These are phyloP conservation scores for Gymnosoma rotundatum DNA, from an alignment of 2,888 invertebrate species.

Conservation along the genomic window DNA sequence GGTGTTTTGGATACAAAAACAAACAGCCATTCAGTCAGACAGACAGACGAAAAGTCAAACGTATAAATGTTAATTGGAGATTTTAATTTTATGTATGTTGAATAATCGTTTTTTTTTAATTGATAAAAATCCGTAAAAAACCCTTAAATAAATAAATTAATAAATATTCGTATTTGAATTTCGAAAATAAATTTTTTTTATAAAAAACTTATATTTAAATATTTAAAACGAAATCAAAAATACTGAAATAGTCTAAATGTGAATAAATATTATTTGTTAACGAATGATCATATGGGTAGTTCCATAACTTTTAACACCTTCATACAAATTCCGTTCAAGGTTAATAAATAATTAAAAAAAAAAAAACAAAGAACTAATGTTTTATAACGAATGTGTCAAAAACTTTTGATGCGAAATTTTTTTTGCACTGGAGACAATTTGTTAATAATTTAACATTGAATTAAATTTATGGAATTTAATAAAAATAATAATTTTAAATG, in stretches of 20 bases:
- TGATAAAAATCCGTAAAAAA: constrained; percentile 48
- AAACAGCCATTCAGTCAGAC: too few relatives aligned
- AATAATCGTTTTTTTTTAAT: constrained; percentile 21
- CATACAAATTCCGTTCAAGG: constrained; percentile 25
- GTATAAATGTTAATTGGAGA: constrained; percentile 29
- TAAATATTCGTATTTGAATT: constrained; percentile 61
- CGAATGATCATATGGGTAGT: constrained; percentile 41
- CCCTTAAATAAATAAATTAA: constrained; percentile 20
- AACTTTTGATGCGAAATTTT: too few relatives aligned
- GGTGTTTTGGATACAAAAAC: constrained; percentile 8
- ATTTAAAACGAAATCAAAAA: constrained; percentile 46
- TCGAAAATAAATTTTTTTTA: constrained; percentile 19
- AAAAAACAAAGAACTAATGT: too few relatives aligned
- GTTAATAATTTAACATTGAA: too few relatives aligned
- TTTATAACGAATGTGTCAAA: too few relatives aligned
- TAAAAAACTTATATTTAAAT: constrained; percentile 50
- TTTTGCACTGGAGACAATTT: too few relatives aligned
- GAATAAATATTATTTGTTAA: constrained; percentile 5
- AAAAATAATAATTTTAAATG: too few relatives aligned
- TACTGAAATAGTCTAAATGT: background rate
- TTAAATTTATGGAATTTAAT: too few relatives aligned
- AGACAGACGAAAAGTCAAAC: background rate
- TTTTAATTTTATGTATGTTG: constrained; percentile 45
- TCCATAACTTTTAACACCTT: constrained; percentile 38
- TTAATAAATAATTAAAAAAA: background rate